Base-by-base conservation (phyloP, 1,140 invertebrate genomes). In the Drosophila punjabiensis region DNA sequence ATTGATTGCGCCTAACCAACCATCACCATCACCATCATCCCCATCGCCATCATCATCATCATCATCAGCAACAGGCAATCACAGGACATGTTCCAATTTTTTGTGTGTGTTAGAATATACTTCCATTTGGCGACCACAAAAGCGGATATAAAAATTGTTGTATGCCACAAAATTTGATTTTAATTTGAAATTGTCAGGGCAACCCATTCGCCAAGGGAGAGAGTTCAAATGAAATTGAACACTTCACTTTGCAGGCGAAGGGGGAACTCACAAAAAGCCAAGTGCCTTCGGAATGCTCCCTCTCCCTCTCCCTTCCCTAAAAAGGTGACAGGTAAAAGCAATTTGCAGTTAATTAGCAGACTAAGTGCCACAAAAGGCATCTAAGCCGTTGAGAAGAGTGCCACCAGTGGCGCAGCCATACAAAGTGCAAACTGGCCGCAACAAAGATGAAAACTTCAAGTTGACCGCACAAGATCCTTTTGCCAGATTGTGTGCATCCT, bases 111-210 rank as follows among this genome's bases (percentile, higher is more conserved):
- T 14, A 5, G 45, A n/a, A 24, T 13, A 3, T 7, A 53, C 30
- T 33, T 14, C 35, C 47, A 35, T 20, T 28, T 28, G 58, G 58
- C 48, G 30, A 68, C 69, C 76, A 43, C 70, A 79, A 35, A 53
- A 67, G n/a, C 41, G 67, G 55, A 64, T 74, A 81, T 70, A 55
- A 62, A 86, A 76, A 82, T 68, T 62, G 68, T 70, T 58, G 39
- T 56, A 35, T 16, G 33, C 74, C 81, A 71, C 65, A 85, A 61
- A 79, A 86, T 86, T 76, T 79, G 66, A 79, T 87, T 86, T 86
- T 71, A 82, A 87, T 87, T 79, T 76, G 76, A 81, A 81, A 69
- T 78, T 74, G 68, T 30, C 78, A 66, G 59, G 63, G 48, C 39
- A 66, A 74, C 41, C 41, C 41, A 61, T 64, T 62, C 41, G 13